phyloP scores from a whole-genome alignment of 2,113 vertebrate genomes.

The Misgurnus mizolepis region DNA sequence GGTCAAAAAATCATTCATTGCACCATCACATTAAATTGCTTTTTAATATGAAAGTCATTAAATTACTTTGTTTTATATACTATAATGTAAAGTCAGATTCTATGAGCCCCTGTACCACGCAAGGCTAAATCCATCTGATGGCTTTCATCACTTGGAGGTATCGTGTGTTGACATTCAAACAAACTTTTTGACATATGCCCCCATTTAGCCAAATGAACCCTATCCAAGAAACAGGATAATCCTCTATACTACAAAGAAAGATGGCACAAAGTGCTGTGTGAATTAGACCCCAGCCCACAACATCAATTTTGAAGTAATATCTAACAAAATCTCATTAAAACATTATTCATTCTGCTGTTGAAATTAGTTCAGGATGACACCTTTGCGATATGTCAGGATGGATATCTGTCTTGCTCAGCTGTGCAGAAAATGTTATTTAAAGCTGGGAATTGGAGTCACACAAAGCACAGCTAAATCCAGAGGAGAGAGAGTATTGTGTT shows the following conservation, averaged over 20 bases:
- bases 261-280: slow-evolving; percentile 56
- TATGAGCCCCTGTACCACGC: not conserved
- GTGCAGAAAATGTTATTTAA: slow-evolving; percentile 74
- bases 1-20: slow-evolving; percentile 29
- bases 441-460: slow-evolving; percentile 65
- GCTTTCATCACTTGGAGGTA: slow-evolving; percentile 56
- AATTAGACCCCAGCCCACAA: slow-evolving; percentile 59
- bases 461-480: not conserved
- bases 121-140: slow-evolving; percentile 45
- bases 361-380: slow-evolving; percentile 74
- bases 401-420: slow-evolving; percentile 68
- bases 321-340: slow-evolving; percentile 77
- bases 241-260: slow-evolving; percentile 13
- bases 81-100: not conserved
- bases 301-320: slow-evolving; percentile 75
- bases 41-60: not conserved
- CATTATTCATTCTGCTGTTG: slow-evolving; percentile 64
- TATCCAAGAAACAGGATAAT: slow-evolving; percentile 35
- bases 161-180: slow-evolving; percentile 51
- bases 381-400: slow-evolving; percentile 68
- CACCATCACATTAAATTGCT: slow-evolving; percentile 7
- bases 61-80: not conserved
- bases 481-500: slow-evolving; percentile 49
- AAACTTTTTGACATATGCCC: slow-evolving; percentile 57
- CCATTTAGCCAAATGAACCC: slow-evolving; percentile 53